Base-by-base conservation (phyloP, 1,140 invertebrate genomes). In the Plectus sambesii region DNA sequence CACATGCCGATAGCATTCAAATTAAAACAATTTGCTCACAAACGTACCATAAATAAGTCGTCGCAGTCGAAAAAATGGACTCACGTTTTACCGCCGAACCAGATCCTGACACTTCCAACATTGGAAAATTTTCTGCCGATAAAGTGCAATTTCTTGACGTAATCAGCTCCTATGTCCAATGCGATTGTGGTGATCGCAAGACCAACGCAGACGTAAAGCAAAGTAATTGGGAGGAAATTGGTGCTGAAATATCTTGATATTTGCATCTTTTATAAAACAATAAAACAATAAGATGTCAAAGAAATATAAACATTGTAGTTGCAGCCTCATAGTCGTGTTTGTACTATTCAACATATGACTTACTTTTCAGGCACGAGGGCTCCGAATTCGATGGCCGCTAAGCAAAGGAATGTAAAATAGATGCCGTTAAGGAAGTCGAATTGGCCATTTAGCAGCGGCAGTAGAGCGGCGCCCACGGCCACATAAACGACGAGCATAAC, bases 321-420 rank as follows among this genome's bases (percentile, higher is more conserved):
- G n/a, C n/a, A n/a, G n/a, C n/a, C n/a, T n/a, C n/a, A n/a, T n/a
- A n/a, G n/a, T n/a, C n/a, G n/a, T n/a, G n/a, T n/a, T n/a, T n/a
- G n/a, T n/a, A n/a, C n/a, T n/a, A n/a, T n/a, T n/a, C n/a, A n/a
- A n/a, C n/a, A n/a, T n/a, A n/a, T n/a, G n/a, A 49, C 56, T 48
- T 33, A 47, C 55, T 56, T 56, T 42, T 46, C 25, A 15, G 62
- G 62, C n/a, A 66, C 48, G 19, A 66, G 47, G 43, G 59, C 59
- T 30, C 62, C 62, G 49, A 60, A 64, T 52, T 64, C 62, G 42
- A 64, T 64, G 39, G 62, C 62, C 19, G 60, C 66, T n/a, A 64
- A 53, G 42, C 62, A 65, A 23, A 64, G 55, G 40, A 64, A 64
- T n/a, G 62, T 54, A 46, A 61, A 64, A 38, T 66, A 64, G 29